A percentile compares a stretch with the other conserved stretches of the same genome.
phyloP scores from a whole-genome alignment of 2,888 invertebrate genomes.

The Onthophagus sagittarius region DNA sequence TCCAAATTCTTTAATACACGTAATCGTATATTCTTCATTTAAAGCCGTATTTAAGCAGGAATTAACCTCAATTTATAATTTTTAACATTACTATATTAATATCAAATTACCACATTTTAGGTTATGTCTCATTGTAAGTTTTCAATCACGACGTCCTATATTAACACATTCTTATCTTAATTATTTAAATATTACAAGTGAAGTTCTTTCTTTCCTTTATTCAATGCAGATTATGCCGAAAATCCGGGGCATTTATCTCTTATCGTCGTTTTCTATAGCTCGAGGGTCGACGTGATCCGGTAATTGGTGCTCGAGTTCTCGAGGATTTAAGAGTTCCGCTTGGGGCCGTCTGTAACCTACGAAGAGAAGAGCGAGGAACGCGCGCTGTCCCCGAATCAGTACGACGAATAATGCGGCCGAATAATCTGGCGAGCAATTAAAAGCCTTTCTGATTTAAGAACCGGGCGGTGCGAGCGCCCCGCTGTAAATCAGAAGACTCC shows the following conservation, averaged over 20 bases:
- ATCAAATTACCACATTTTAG: no score
- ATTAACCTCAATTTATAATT: no score
- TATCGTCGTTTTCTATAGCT: not conserved
- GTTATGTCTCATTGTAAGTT: no score
- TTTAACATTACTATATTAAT: no score
- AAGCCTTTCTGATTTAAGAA: not conserved
- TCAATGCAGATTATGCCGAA: not conserved
- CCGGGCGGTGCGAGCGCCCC: not conserved
- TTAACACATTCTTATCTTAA: no score
- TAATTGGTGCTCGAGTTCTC: not conserved
- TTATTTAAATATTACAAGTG: not conserved
- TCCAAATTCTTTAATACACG: no score
- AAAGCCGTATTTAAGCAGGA: no score
- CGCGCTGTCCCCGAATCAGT: not conserved
- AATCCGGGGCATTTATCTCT: not conserved
- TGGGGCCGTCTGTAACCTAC: not conserved
- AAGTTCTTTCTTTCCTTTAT: not conserved
- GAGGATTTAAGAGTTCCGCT: not conserved
- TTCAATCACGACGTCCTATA: no score
- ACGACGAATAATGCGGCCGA: not conserved
- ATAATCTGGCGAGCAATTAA: not conserved
- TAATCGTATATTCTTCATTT: no score
- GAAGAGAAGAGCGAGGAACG: not conserved
- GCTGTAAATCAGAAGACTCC: not conserved
- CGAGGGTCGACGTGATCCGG: not conserved